These are phyloP conservation scores for Butorides virescens DNA, from an alignment of 2,113 vertebrate species.

Conservation along the genomic window DNA sequence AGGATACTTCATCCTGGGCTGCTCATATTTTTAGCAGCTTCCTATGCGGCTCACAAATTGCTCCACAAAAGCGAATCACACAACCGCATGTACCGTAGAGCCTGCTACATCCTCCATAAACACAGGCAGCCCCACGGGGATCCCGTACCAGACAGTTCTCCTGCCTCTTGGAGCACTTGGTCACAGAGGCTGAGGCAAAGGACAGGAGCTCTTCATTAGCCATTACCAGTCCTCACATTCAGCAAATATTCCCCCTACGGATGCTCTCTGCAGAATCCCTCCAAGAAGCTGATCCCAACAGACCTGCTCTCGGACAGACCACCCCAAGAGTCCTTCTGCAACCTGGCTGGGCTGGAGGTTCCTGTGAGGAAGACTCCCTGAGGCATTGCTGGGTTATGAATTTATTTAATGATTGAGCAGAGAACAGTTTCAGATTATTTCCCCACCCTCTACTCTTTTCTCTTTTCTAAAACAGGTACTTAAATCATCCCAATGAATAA, in stretches of 20 bases:
- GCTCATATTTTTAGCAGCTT: neutral
- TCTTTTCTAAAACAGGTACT: neutral
- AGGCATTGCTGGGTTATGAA: neutral
- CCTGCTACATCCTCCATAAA: neutral
- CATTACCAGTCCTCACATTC: neutral
- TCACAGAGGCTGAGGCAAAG: neutral
- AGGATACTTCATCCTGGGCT: neutral
- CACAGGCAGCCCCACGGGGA: neutral
- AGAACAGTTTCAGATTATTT: neutral
- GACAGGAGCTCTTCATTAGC: neutral
- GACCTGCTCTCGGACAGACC: neutral
- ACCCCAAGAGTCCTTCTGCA: neutral
- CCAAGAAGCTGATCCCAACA: neutral
- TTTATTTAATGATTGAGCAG: neutral
- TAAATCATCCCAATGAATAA: conserved; percentile 47
- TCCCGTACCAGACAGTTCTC: neutral
- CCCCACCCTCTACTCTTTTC: neutral
- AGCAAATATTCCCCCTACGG: neutral
- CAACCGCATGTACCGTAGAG: fast-evolving
- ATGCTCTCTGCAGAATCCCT: neutral
- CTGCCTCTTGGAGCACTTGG: neutral
- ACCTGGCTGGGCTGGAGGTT: neutral
- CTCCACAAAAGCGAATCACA: neutral
- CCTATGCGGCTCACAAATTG: neutral
- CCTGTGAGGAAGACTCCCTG: neutral